Conservation (phyloP, 23 tunicate genomes). For the Clavelina lepadiformis region DNA sequence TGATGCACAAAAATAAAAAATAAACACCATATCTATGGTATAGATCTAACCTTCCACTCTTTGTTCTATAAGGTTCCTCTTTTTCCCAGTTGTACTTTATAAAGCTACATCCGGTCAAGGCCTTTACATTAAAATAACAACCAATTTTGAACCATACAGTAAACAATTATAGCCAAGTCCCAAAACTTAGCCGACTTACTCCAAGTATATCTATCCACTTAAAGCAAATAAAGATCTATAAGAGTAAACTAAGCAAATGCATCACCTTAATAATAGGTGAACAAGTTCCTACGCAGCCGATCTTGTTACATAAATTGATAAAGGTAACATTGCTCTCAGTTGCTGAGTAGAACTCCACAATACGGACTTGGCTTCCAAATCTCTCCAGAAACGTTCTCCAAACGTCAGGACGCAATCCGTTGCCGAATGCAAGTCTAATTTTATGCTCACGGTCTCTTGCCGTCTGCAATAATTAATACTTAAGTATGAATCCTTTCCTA, state of each 20-base stretch:
- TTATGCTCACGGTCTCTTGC: conserved; percentile 40
- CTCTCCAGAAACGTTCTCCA: conserved; percentile 50
- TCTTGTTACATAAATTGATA: conserved; percentile 10
- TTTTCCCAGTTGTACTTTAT: conserved; percentile 2
- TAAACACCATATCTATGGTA: no score
- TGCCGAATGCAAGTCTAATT: conserved; percentile 43
- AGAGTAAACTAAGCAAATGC: neutral
- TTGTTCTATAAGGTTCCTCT: conserved; percentile 1
- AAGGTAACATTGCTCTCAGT: conserved; percentile 53
- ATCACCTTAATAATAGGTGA: conserved; percentile 47
- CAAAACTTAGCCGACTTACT: no score
- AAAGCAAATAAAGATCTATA: no score
- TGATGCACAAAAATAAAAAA: no score
- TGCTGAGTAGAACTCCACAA: conserved; percentile 56
- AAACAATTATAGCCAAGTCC: no score
- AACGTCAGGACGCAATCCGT: conserved; percentile 57
- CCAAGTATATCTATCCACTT: no score
- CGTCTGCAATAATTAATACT: neutral
- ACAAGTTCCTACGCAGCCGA: conserved; percentile 35
- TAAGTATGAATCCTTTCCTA: neutral
- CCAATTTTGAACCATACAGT: no score
- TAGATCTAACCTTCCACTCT: conserved; percentile 4
- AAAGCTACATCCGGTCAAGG: neutral
- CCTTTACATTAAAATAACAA: neutral
- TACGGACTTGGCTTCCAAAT: conserved; percentile 34